Percentiles rank a stretch among this genome's conserved stretches.
These are phyloP conservation scores for Pseudomyrmex concolor DNA, from an alignment of 1,140 invertebrate genomes.

Conservation along the genomic window DNA sequence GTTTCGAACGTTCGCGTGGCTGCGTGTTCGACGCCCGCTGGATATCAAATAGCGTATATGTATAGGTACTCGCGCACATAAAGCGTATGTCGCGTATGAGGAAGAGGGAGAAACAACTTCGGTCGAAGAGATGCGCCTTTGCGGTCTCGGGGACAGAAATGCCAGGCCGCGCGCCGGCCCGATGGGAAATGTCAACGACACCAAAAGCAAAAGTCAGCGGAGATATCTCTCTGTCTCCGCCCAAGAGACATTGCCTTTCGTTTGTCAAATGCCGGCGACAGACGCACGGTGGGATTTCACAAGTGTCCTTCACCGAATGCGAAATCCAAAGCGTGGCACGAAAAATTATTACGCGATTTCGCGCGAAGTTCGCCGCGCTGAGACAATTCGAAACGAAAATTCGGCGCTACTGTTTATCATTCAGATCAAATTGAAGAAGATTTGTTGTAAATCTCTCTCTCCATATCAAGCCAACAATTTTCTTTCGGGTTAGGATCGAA, in stretches of 20 bases:
- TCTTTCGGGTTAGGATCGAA: conserved; percentile 65
- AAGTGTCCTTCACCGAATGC: conserved; percentile 12
- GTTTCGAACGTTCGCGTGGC: not conserved
- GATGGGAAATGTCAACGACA: conserved; percentile 69
- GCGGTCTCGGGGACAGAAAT: conserved; percentile 63
- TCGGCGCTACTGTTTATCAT: too few species aligned
- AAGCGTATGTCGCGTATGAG: conserved; percentile 35
- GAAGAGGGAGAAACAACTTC: not conserved
- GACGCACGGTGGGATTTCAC: conserved; percentile 52
- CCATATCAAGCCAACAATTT: conserved; percentile 55
- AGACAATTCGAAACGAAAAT: too few species aligned
- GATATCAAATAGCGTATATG: conserved; percentile 38
- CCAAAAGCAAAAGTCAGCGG: conserved; percentile 67
- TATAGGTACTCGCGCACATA: conserved; percentile 11
- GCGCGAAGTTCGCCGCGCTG: not conserved
- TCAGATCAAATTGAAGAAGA: conserved; percentile 23
- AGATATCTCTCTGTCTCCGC: conserved; percentile 47
- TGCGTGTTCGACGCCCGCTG: not conserved
- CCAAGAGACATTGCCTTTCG: conserved; percentile 60
- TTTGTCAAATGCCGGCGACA: conserved; percentile 61
- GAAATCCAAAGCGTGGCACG: conserved; percentile 26
- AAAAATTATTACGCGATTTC: conserved; percentile 40
- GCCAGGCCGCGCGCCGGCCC: conserved; percentile 44
- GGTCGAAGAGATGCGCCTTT: conserved; percentile 37
- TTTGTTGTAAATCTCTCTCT: conserved; percentile 19